Base-by-base conservation (phyloP, 2,797 vertebrate genomes). In the Dryobates pubescens region DNA sequence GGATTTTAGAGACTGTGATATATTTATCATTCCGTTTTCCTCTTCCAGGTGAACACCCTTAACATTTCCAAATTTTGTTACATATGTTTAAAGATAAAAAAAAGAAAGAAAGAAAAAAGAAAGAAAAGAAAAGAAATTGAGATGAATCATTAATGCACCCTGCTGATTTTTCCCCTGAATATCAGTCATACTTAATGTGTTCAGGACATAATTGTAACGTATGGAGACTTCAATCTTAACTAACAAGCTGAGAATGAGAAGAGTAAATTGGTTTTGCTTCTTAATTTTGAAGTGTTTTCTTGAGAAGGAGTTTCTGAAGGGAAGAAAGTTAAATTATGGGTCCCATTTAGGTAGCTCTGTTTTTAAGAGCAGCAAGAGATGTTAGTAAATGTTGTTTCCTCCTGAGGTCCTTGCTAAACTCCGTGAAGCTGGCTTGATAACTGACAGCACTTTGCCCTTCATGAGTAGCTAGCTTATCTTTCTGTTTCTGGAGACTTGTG, bases 191-290 rank as follows among this genome's bases (percentile, higher is more conserved):
- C 80, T 90, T 96, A 93, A 92, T 90, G 69, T 72, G 82, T 80
- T 79, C 82, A 80, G 91, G 47, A 24, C 38, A 9, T 93, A 92
- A 93, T 95, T 92, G 76, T 56, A 83, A 88, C 30, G 45, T 87
- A 69, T 65, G 89, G 76, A 94, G 47, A 93, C 90, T 90, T 96
- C 69, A 91, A 2, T 96, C 86, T 86, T 75, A 92, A 56, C 62
- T 77, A 95, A 93, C 63, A 82, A 82, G 62, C 64, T 75, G 61
- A 92, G 86, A 78, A 92, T 85, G 82, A 79, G 62, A 38, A 1
- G 17, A 93, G 81, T 96, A 95, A 97, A 94, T 95, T 8, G 30
- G 38, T 78, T 96, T 88, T 95, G 73, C 51, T 80, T 94, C 64
- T 96, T 94, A 41, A 27, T 93, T 95, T 89, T 93, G 26, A 53